Evolutionary conservation across 2,888 invertebrate species (phyloP), one percentile per base, ranked within the genome.

Genomic region (Ferdinandea cuprea): DNA sequence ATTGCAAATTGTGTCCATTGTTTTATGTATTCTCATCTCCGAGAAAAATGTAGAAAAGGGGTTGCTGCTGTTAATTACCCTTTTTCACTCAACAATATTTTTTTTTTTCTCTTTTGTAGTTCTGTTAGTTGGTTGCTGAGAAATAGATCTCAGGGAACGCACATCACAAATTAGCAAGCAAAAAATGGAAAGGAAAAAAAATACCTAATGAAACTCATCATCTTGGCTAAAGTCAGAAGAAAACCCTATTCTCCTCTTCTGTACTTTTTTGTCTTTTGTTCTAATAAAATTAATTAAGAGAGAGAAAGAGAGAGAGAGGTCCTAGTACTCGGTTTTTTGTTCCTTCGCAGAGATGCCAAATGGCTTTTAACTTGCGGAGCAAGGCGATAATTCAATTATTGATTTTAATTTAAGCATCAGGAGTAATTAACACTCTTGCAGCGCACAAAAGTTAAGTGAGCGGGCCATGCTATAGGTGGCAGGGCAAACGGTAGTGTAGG

Each of bases 361-460:
- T 15, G 40, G 54, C 37, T 46, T 65, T 21, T 54, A 40, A 69
- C 17, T 50, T 54, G 30, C 63, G 30, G 44, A 44, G 56, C 44
- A 63, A 65, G 50, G 58, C 58, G 63, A 65, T 78, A 71, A 78
- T 71, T 78, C 71, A 77, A 77, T 77, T 77, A 77, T 77, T 77
- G 77, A 77, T 77, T 77, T 77, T 77, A 69, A 63, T 77, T 77
- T 69, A 63, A 69, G 61, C 77, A 61, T 77, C 69, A 63, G 63
- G 61, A 69, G 71, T 78, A 78, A 78, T 78, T 78, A 78, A 78
- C 63, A 71, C 78, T 68, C 63, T 48, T 56, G 42, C 40, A 15
- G 42, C 40, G 40, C 13, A 40, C 40, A 77, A 63, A 77, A 77
- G 77, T 69, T 77, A 44, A 44, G 44, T 44, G 28, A n/a, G 48